A percentile compares a stretch with the other conserved stretches of the same genome.
Conservation (phyloP, 2,888 invertebrate genomes). For the Drosophila anomelani region DNA sequence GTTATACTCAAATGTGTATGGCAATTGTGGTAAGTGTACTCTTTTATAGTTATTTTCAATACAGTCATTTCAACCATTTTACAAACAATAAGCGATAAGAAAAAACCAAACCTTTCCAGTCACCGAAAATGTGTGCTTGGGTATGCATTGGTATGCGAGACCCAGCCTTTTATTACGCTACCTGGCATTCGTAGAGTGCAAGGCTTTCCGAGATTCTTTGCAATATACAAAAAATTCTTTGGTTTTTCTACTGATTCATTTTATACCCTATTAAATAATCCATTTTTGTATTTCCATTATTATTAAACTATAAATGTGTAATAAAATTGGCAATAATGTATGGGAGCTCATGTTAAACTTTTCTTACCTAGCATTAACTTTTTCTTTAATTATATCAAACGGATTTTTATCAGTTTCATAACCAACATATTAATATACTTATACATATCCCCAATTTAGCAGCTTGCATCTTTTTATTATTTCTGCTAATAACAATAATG, state of each 20-base stretch:
- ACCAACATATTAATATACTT: not conserved
- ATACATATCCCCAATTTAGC: not conserved
- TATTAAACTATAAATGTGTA: not conserved
- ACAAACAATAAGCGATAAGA: not conserved
- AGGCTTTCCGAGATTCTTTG: not conserved
- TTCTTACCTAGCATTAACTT: not conserved
- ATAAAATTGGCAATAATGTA: not conserved
- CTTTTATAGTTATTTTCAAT: not conserved
- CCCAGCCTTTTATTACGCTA: constrained; percentile 6
- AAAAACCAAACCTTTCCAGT: not conserved
- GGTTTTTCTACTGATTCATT: not conserved
- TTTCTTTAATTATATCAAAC: not conserved
- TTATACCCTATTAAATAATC: not conserved
- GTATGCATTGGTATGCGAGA: constrained; percentile 3
- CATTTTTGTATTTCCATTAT: too few relatives aligned
- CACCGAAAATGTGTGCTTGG: constrained; percentile 5
- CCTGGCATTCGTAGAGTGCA: not conserved
- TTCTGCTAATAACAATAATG: not conserved
- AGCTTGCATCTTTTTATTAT: not conserved
- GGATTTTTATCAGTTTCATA: not conserved
- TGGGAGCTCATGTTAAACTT: not conserved
- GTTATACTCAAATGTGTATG: constrained; percentile 90
- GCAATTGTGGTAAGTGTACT: constrained; percentile 91
- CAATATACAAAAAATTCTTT: not conserved
- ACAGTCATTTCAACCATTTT: not conserved